Conservation (phyloP, 2,113 vertebrate species). For the Cyanistes caeruleus region DNA sequence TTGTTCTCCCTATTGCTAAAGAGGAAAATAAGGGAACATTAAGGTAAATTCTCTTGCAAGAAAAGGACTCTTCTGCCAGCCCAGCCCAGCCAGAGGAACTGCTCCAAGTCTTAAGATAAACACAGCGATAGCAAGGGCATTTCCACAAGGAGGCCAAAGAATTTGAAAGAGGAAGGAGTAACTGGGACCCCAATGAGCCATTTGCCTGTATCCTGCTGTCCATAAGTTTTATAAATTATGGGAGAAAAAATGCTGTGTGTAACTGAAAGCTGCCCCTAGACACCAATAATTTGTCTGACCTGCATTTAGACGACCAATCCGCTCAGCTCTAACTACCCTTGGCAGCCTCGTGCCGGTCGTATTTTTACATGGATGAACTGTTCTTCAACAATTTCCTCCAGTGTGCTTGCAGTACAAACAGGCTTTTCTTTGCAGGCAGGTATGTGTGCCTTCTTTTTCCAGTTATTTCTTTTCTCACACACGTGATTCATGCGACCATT, state of each 20-base stretch:
- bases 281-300: constrained; percentile 62
- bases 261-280: constrained; percentile 52
- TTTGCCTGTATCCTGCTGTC: constrained; percentile 66
- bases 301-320: background rate
- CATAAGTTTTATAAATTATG: constrained; percentile 59
- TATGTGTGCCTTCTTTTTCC: constrained; percentile 45
- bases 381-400: constrained; percentile 60
- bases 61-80: background rate
- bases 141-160: constrained; percentile 52
- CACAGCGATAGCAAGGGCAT: constrained; percentile 9
- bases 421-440: constrained; percentile 58
- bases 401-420: constrained; percentile 52
- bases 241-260: background rate
- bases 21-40: background rate
- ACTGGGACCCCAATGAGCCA: constrained; percentile 55
- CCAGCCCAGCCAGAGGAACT: background rate
- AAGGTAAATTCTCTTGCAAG: background rate
- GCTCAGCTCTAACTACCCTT: constrained; percentile 42
- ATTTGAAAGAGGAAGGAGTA: constrained; percentile 53
- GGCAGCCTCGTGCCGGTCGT: constrained; percentile 16
- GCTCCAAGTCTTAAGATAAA: constrained; percentile 59
- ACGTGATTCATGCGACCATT: background rate
- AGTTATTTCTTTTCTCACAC: background rate
- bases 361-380: constrained; percentile 69
- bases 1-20: background rate